A percentile compares a stretch with the other conserved stretches of the same genome.
Conservation (phyloP, 2,888 invertebrate genomes). For the Chrysotoxum bicinctum region DNA sequence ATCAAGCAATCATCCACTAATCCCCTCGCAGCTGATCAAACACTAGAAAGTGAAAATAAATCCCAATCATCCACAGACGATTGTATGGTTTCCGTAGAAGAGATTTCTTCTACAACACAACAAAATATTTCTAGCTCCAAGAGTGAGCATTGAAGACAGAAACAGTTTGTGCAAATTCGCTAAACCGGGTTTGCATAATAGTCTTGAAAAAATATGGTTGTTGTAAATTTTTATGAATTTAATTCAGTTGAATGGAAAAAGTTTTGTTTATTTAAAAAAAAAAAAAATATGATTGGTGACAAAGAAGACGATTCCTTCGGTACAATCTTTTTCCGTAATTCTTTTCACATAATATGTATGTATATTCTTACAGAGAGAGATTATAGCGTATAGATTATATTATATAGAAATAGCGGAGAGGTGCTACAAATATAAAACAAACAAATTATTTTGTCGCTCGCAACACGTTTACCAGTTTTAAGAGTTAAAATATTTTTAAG, state of each 20-base stretch:
- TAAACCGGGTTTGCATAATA: slow-evolving; percentile 21
- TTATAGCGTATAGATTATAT: slow-evolving; percentile 59
- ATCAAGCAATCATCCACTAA: slow-evolving; percentile 43
- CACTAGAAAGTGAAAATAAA: slow-evolving; percentile 50
- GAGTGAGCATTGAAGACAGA: slow-evolving; percentile 27
- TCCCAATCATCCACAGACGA: slow-evolving; percentile 40
- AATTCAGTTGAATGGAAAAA: slow-evolving; percentile 36
- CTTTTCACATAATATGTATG: slow-evolving; percentile 45
- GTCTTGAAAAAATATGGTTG: slow-evolving; percentile 64
- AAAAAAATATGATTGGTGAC: slow-evolving; percentile 15
- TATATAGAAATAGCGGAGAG: slow-evolving; percentile 31
- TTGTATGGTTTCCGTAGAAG: slow-evolving; percentile 66
- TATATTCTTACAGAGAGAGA: slow-evolving; percentile 65
- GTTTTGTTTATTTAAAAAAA: background rate
- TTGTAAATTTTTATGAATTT: slow-evolving; percentile 63
- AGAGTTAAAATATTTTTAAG: slow-evolving; percentile 68
- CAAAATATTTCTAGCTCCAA: slow-evolving; percentile 52
- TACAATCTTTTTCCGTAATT: slow-evolving; percentile 37
- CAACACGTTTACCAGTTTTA: slow-evolving; percentile 55
- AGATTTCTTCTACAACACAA: slow-evolving; percentile 64
- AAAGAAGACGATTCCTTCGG: slow-evolving; percentile 34
- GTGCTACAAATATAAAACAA: slow-evolving; percentile 49
- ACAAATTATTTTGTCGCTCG: slow-evolving; percentile 46
- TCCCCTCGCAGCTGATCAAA: background rate
- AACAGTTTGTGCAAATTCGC: background rate